A percentile compares a stretch with the other conserved stretches of the same genome.
These are phyloP conservation scores for Mormyrus hasselquistii DNA, from an alignment of 2,797 vertebrate species.

Conservation along the genomic window DNA sequence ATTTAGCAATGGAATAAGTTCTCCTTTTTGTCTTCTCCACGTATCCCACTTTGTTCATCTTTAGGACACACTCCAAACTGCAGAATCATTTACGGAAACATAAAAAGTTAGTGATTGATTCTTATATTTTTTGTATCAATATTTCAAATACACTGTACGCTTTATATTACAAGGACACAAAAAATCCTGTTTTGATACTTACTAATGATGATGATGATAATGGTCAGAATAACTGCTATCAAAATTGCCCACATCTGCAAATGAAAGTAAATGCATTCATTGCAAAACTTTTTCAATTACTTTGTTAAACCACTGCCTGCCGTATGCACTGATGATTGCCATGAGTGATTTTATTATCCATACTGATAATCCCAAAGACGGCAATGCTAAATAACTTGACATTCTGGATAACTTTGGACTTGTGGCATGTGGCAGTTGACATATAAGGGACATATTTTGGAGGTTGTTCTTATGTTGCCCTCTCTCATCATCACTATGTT, in stretches of 20 bases:
- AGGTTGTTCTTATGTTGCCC: not conserved
- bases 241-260: slow-evolving; percentile 50
- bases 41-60: not conserved
- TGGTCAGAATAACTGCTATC: slow-evolving; percentile 43
- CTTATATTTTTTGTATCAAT: not conserved
- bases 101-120: not conserved
- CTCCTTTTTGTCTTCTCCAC: slow-evolving; percentile 15
- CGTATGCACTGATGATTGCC: not conserved
- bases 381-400: not conserved
- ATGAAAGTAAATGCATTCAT: not conserved
- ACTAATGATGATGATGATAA: slow-evolving; percentile 43
- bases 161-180: not conserved
- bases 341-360: not conserved
- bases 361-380: not conserved
- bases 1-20: slow-evolving; percentile 29
- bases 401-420: not conserved
- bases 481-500: not conserved
- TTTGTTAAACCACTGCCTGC: not conserved
- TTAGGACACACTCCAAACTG: slow-evolving; percentile 43
- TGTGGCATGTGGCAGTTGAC: not conserved
- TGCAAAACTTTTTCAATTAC: not conserved
- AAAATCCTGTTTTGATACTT: slow-evolving; percentile 24
- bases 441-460: not conserved
- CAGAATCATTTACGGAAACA: not conserved
- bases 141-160: not conserved